These are phyloP conservation scores for Aegithalos caudatus DNA, from an alignment of 2,113 vertebrate species.

Conservation along the genomic window DNA sequence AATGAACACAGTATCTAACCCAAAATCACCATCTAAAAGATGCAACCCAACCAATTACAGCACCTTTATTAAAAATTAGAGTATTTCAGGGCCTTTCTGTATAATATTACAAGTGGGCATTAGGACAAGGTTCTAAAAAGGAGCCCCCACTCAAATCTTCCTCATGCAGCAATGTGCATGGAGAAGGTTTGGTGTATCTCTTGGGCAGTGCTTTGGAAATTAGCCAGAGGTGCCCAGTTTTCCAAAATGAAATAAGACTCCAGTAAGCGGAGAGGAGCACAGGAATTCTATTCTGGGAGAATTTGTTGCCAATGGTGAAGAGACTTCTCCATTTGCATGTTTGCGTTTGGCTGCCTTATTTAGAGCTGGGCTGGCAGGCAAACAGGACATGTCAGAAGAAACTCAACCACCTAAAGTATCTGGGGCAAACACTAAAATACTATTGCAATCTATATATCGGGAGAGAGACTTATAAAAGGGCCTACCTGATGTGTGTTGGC, in stretches of 20 bases:
- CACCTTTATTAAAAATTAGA: background rate
- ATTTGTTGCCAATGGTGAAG: background rate
- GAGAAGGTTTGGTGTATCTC: background rate
- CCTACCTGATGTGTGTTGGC: background rate
- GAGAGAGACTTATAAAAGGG: background rate
- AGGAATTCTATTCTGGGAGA: constrained; percentile 37
- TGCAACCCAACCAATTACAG: background rate
- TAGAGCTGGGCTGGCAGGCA: constrained; percentile 12
- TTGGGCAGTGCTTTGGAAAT: constrained; percentile 30
- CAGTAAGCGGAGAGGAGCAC: background rate
- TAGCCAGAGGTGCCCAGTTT: constrained; percentile 13
- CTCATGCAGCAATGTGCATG: background rate
- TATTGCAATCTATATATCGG: background rate
- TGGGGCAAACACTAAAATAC: background rate
- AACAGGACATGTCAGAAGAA: background rate
- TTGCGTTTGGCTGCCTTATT: constrained; percentile 13
- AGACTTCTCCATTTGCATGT: background rate
- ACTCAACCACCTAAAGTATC: background rate
- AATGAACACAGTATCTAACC: background rate
- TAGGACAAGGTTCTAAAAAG: background rate
- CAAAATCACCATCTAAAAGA: background rate
- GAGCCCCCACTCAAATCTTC: background rate
- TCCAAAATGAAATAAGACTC: constrained; percentile 51
- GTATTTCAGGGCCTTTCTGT: background rate
- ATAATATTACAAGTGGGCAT: background rate